Evolutionary conservation across 2,797 vertebrate species (phyloP).

Genomic region (Cuniculus paca): DNA sequence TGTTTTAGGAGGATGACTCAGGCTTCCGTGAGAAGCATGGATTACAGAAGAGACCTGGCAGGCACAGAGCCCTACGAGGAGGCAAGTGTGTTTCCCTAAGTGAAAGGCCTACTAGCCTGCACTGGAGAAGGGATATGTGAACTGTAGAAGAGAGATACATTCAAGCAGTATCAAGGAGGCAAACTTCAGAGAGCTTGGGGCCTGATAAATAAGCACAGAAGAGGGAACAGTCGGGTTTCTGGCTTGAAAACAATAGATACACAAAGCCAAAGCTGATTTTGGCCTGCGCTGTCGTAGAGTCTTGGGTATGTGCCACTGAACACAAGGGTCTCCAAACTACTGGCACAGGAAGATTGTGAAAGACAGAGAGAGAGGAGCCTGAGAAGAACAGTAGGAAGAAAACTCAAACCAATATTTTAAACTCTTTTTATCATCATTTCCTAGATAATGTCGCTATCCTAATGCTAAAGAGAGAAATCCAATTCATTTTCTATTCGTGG

Average conservation of each 20-base stretch:
- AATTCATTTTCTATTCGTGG: conserved; percentile 82
- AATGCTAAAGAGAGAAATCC: conserved; percentile 75
- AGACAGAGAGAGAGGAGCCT: not conserved
- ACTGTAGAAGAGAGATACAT: not conserved
- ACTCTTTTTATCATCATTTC: conserved; percentile 73
- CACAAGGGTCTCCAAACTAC: conserved; percentile 32
- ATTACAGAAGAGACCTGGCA: not conserved
- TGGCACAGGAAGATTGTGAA: conserved; percentile 60
- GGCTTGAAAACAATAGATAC: not conserved
- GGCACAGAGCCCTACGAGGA: not conserved
- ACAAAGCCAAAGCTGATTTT: not conserved
- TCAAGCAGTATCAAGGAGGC: not conserved
- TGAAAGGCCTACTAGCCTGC: not conserved
- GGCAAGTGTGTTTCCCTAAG: not conserved
- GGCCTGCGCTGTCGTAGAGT: not conserved
- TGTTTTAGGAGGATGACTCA: not conserved
- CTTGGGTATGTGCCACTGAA: not conserved
- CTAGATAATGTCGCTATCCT: conserved; percentile 78
- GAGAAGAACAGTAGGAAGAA: conserved; percentile 73
- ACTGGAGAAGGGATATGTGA: not conserved
- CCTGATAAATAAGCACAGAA: not conserved
- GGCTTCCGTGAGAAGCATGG: not conserved
- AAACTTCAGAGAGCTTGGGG: not conserved
- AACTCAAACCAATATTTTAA: conserved; percentile 75
- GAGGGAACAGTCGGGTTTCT: not conserved